Conservation (phyloP, 2,113 vertebrate genomes). For the Calyptommatus sinebrachiatus region DNA sequence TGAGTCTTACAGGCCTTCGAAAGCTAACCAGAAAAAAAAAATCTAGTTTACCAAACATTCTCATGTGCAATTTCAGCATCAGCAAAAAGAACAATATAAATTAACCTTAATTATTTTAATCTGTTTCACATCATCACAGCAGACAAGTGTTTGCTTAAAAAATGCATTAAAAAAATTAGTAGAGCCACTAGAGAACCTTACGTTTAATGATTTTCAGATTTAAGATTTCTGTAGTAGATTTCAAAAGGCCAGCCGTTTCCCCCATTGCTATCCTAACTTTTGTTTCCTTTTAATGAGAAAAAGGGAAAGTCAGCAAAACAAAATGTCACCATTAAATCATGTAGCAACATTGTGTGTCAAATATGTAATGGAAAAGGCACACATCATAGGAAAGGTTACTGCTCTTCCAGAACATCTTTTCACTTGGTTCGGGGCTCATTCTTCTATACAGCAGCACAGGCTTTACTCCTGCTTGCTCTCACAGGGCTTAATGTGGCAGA, state of each 20-base stretch:
- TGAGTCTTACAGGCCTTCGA: slow-evolving; percentile 6
- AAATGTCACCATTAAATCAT: slow-evolving; percentile 97
- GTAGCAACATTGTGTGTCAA: slow-evolving; percentile 81
- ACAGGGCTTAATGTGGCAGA: slow-evolving; percentile 73
- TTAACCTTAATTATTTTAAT: slow-evolving; percentile 42
- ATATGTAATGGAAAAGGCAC: slow-evolving; percentile 85
- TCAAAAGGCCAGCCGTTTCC: slow-evolving; percentile 77
- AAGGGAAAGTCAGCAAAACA: slow-evolving; percentile 88
- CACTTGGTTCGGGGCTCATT: slow-evolving; percentile 70
- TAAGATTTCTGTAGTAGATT: slow-evolving; percentile 69
- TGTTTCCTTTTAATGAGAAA: slow-evolving; percentile 79
- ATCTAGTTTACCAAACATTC: slow-evolving; percentile 50
- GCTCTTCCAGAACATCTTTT: slow-evolving; percentile 80
- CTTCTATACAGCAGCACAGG: slow-evolving; percentile 66
- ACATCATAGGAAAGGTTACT: slow-evolving; percentile 88
- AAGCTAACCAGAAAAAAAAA: slow-evolving; percentile 55
- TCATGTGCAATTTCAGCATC: slow-evolving; percentile 37
- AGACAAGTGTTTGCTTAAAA: not conserved
- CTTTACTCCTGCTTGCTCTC: slow-evolving; percentile 62
- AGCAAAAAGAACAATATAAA: slow-evolving; percentile 40
- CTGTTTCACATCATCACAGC: slow-evolving; percentile 29
- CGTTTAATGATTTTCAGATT: slow-evolving; percentile 43
- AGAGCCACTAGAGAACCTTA: slow-evolving; percentile 31
- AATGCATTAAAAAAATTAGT: slow-evolving; percentile 31
- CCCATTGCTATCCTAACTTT: slow-evolving; percentile 68